Base-by-base conservation (phyloP, 2,888 invertebrate species). In the Drosophila colorata region DNA sequence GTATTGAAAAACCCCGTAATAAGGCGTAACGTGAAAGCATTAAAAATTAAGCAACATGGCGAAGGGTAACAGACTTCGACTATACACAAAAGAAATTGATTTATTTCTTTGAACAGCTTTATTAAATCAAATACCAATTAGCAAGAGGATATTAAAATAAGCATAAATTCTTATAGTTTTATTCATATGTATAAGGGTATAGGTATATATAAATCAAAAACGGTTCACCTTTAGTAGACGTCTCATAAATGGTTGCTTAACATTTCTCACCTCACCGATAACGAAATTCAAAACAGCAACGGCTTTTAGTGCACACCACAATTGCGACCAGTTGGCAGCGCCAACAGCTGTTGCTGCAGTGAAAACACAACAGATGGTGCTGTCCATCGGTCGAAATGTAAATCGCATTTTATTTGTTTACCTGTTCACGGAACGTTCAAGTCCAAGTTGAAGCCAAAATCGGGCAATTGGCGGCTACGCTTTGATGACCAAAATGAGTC, bases 341-440 rank as follows among this genome's bases (percentile, higher is more conserved):
- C 61, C 14, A 43, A 48, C 78, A 78, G 74, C 78, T 74, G 74
- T 73, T 74, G 43, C 37, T 14, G 33, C 41, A 18, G 16, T 2
- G 14, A 33, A 25, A 68, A 7, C 31, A 25, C 4, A 35, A 33
- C 56, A 43, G 53, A 35, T 74, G 66, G 74, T n/a, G n/a, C n/a
- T n/a, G n/a, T n/a, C n/a, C n/a, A n/a, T n/a, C 40, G 28, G 14
- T 16, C 35, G 14, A 49, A 57, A 59, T 53, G 55, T 44, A 41
- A 68, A 53, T 74, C 56, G 69, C 35, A 48, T 51, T 68, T 41
- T 44, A 68, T 78, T 78, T 75, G 79, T 75, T 78, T 75, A 75
- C 79, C 48, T 69, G 25, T 46, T 25, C 38, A 55, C 25, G 48
- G 61, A 52, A 20, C 23, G 43, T 11, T 37, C 8, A 43, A 25